Evolutionary conservation across 1,140 invertebrate genomes (phyloP).

Genomic region (Ips typographus): DNA sequence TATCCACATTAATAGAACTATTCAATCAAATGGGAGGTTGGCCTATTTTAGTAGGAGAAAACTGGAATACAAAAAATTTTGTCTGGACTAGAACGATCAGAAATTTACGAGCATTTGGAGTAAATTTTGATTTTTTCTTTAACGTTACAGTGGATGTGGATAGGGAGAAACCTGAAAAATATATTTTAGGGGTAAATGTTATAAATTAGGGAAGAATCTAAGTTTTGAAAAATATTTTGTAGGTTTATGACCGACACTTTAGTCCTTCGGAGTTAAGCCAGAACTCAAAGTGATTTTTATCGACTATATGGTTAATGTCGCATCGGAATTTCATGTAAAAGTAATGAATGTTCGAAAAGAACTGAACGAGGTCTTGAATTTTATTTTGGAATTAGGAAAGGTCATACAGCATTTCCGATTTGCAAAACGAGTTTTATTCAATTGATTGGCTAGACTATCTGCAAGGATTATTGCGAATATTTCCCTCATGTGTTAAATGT

Average conservation of each 20-base stretch:
- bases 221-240: neutral
- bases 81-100: conserved; percentile 47
- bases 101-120: conserved; percentile 43
- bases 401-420: conserved; percentile 61
- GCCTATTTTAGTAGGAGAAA: conserved; percentile 57
- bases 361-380: conserved; percentile 79
- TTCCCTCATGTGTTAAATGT: too few species aligned
- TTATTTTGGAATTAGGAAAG: conserved; percentile 88
- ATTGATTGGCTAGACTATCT: conserved; percentile 75
- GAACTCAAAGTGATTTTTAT: conserved; percentile 58
- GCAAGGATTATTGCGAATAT: conserved; percentile 69
- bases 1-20: conserved; percentile 7
- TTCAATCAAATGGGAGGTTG: conserved; percentile 61
- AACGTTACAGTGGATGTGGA: conserved; percentile 41
- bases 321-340: conserved; percentile 80
- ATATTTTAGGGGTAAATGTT: conserved; percentile 45
- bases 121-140: conserved; percentile 47
- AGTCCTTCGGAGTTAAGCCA: conserved; percentile 8
- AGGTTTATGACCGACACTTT: neutral
- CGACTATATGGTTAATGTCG: conserved; percentile 82
- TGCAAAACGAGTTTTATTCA: conserved; percentile 69
- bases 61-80: conserved; percentile 57
- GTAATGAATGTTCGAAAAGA: conserved; percentile 66
- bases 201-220: neutral
- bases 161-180: conserved; percentile 37